Base-by-base conservation (phyloP, 2,797 vertebrate species). In the Otus scops region DNA sequence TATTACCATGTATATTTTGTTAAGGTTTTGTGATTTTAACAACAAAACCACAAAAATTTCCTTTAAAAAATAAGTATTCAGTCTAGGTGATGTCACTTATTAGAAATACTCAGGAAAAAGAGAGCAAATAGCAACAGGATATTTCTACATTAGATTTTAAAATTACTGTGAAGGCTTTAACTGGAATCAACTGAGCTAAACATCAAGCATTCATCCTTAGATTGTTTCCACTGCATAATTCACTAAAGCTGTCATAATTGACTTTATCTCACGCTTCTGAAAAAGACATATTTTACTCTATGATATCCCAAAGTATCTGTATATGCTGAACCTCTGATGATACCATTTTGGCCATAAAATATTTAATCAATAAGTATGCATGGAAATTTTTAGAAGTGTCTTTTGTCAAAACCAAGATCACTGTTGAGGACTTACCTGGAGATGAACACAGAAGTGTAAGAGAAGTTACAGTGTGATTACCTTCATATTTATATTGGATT, bases 101-200 rank as follows among this genome's bases (percentile, higher is more conserved):
- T 87, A 64, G 87, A 94, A 70, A 71, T 36, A 60, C 23, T 41
- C 63, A 13, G 30, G 8, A 39, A 80, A 86, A 89, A 16, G 48
- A 87, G 19, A 87, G 19, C 45, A 88, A 64, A 74, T 26, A 74
- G 70, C 43, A 74, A 69, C 9, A 81, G 63, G 41, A 56, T 27
- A 51, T 82, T 88, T 92, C 45, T 75, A 51, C 14, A 61, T 65
- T 22, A 77, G 53, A 92, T 94, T 92, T 92, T 36, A 77, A 87
- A 92, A 91, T 84, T 63, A 69, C 56, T 88, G 13, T 75, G 82
- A 84, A 93, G 78, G 38, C 22, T 93, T 88, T 77, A 68, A 96
- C 75, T 77, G 47, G 50, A 88, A 93, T 78, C 82, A 95, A 92
- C 70, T 51, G 61, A 96, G 53, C 78, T 91, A 93, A 86, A 69